Conservation (phyloP, 2,888 invertebrate species). For the Operophtera brumata region DNA sequence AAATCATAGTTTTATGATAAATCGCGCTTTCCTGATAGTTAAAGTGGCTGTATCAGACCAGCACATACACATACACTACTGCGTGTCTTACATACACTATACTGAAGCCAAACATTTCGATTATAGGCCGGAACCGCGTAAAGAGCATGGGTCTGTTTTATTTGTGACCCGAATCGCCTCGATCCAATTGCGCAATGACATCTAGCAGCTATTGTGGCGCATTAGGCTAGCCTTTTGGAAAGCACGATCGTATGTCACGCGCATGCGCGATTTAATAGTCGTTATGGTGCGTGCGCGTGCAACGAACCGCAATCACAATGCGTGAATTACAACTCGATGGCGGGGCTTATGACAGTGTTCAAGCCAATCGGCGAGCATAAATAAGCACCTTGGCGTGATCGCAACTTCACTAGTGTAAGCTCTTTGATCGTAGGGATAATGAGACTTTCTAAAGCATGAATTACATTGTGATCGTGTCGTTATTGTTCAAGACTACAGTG, state of each 20-base stretch:
- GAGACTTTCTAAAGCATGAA: conserved; percentile 15
- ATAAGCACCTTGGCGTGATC: conserved; percentile 38
- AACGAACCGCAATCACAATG: conserved; percentile 58
- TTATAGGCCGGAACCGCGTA: conserved; percentile 29
- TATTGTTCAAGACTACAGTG: conserved; percentile 8
- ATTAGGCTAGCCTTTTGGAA: conserved; percentile 41
- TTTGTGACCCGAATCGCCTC: conserved; percentile 17
- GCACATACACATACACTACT: no score
- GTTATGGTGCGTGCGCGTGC: conserved; percentile 61
- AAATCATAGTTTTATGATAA: no score
- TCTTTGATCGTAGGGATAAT: conserved; percentile 16
- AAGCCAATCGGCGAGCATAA: conserved; percentile 43
- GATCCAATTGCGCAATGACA: conserved; percentile 46
- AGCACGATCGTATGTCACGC: conserved; percentile 48
- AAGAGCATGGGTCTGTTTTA: conserved; percentile 8
- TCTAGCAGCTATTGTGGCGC: conserved; percentile 41
- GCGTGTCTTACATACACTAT: no score
- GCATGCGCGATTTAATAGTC: conserved; percentile 50
- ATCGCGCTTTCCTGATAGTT: no score
- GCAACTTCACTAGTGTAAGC: conserved; percentile 19
- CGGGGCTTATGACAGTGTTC: conserved; percentile 40
- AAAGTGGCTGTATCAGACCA: no score
- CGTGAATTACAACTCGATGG: conserved; percentile 41
- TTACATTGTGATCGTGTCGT: background rate
- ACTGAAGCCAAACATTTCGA: background rate